Evolutionary conservation across 53 echinoderm and acorn worm species (phyloP).

Genomic region (Mesocentrotus franciscanus): DNA sequence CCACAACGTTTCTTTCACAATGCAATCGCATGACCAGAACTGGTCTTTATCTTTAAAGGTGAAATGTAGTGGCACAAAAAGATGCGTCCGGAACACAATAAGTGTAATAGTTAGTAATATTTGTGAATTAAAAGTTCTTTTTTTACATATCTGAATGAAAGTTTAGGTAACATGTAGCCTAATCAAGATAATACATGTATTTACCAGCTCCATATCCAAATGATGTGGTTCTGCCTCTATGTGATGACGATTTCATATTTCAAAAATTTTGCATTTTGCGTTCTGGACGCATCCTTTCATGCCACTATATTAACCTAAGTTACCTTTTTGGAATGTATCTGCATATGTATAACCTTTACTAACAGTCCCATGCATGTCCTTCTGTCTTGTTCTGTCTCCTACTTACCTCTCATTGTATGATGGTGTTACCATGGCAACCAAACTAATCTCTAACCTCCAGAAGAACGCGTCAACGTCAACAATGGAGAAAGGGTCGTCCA

Average conservation of each 20-base stretch:
- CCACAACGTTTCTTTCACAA: no score
- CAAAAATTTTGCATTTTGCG: background rate
- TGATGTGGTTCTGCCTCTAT: background rate
- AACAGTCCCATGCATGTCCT: slow-evolving; percentile 38
- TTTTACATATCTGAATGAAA: no score
- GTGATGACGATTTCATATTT: background rate
- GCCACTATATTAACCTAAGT: background rate
- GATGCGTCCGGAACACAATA: background rate
- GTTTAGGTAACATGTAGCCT: background rate
- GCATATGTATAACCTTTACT: slow-evolving; percentile 18
- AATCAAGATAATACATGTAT: background rate
- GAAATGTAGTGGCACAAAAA: background rate
- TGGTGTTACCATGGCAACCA: slow-evolving; percentile 51
- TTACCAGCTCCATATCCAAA: background rate
- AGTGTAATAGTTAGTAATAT: background rate
- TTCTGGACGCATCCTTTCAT: background rate
- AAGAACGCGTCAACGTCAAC: slow-evolving; percentile 59
- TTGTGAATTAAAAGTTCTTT: background rate
- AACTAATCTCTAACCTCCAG: slow-evolving; percentile 54
- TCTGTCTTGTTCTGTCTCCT: slow-evolving; percentile 19
- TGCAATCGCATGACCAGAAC: no score
- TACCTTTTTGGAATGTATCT: background rate
- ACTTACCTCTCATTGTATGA: background rate
- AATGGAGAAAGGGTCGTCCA: slow-evolving; percentile 77
- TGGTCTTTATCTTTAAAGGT: no score